Evolutionary conservation across 2,797 vertebrate species (phyloP).

Genomic region (Platyrinchus mystaceus): DNA sequence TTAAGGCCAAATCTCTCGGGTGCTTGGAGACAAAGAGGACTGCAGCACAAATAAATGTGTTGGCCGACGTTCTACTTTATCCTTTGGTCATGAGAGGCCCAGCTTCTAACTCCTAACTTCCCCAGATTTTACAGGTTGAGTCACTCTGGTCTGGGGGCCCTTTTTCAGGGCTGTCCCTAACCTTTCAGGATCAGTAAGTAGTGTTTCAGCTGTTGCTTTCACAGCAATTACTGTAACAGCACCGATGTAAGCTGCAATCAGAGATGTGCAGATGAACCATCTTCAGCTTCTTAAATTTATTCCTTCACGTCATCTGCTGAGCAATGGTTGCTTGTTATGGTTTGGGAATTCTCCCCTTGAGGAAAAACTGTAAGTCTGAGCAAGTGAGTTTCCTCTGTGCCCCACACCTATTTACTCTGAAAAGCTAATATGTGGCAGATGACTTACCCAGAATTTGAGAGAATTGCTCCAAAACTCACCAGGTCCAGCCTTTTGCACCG

Average conservation of each 20-base stretch:
- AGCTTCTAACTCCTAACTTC: neutral
- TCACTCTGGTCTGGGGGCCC: neutral
- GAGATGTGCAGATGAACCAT: neutral
- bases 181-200: neutral
- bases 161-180: neutral
- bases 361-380: neutral
- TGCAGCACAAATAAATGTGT: neutral
- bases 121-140: neutral
- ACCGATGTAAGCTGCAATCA: neutral
- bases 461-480: neutral
- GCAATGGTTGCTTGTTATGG: neutral
- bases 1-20: neutral
- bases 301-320: neutral
- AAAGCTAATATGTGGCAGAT: neutral
- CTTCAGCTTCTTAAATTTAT: neutral
- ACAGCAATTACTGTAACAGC: neutral
- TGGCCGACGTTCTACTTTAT: neutral
- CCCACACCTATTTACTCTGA: neutral
- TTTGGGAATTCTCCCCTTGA: neutral
- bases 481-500: neutral
- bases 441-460: neutral
- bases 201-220: neutral
- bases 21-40: neutral
- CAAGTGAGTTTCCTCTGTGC: neutral
- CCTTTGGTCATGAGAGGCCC: neutral